phyloP scores from a whole-genome alignment of 2,797 vertebrate species.

The Pipistrellus kuhlii region DNA sequence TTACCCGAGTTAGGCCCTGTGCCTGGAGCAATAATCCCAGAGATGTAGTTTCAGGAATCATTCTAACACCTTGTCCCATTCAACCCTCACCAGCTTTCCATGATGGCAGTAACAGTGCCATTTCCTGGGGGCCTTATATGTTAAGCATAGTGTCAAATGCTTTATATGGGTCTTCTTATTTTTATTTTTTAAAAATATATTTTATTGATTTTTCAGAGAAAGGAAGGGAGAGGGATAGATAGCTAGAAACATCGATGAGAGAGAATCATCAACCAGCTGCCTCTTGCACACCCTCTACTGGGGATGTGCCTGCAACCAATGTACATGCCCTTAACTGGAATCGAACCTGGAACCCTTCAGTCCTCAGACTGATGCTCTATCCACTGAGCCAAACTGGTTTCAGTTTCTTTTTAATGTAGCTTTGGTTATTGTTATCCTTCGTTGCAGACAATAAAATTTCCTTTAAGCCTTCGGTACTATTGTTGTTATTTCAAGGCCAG shows the following conservation, averaged over 20 bases:
- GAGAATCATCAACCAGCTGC: no score
- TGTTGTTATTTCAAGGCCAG: background rate
- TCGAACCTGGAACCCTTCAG: no score
- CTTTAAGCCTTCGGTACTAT: background rate
- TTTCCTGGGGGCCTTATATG: accelerated
- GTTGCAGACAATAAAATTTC: background rate
- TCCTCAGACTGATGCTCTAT: no score
- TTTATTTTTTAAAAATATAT: background rate
- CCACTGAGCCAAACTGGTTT: no score
- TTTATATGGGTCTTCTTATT: background rate
- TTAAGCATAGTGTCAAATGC: background rate
- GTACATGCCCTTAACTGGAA: no score
- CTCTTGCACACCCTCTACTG: no score
- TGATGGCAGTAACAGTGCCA: accelerated
- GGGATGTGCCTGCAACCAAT: no score
- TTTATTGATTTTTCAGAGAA: no score
- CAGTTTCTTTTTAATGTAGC: background rate
- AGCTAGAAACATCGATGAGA: no score
- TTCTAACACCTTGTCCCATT: background rate
- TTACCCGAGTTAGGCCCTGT: background rate
- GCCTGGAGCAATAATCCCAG: background rate
- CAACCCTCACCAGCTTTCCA: no score
- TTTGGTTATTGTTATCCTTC: background rate
- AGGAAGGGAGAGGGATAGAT: no score
- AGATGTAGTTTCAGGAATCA: background rate